A percentile compares a stretch with the other conserved stretches of the same genome.
Evolutionary conservation across 2,888 invertebrate species (phyloP).

Genomic region (Cylloceria caligata): DNA sequence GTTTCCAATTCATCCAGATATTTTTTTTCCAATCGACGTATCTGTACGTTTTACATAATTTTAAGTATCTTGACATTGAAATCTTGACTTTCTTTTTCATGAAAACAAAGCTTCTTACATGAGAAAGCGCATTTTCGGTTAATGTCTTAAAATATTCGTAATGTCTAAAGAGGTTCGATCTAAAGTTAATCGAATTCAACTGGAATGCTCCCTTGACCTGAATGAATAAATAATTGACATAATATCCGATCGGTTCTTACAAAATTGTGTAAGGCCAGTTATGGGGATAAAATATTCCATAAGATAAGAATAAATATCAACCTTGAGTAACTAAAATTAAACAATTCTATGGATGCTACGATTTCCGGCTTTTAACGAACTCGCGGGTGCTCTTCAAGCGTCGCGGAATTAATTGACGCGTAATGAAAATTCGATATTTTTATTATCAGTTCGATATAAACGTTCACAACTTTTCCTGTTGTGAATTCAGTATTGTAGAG

Average conservation of each 20-base stretch:
- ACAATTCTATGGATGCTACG: not conserved
- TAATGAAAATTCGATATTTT: conserved; percentile 9
- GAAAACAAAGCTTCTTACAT: too few species aligned
- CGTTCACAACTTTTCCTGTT: conserved; percentile 1
- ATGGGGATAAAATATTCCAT: not conserved
- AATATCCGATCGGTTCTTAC: not conserved
- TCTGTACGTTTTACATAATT: too few species aligned
- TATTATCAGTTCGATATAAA: not conserved
- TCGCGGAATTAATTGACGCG: conserved; percentile 16
- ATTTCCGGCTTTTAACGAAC: not conserved
- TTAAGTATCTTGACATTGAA: too few species aligned
- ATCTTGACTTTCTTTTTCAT: too few species aligned
- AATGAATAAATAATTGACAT: too few species aligned
- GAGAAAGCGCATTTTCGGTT: too few species aligned
- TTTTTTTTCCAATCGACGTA: too few species aligned
- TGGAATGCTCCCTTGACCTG: too few species aligned
- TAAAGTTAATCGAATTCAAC: too few species aligned
- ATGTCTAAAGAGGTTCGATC: too few species aligned
- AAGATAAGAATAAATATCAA: not conserved
- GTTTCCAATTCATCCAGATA: too few species aligned
- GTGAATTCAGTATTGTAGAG: not conserved
- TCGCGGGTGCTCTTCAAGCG: not conserved
- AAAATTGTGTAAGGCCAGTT: not conserved
- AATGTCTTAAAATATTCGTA: too few species aligned
- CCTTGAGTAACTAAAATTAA: not conserved